Conservation (phyloP, 1,140 invertebrate species). For the Sitobion miscanthi region DNA sequence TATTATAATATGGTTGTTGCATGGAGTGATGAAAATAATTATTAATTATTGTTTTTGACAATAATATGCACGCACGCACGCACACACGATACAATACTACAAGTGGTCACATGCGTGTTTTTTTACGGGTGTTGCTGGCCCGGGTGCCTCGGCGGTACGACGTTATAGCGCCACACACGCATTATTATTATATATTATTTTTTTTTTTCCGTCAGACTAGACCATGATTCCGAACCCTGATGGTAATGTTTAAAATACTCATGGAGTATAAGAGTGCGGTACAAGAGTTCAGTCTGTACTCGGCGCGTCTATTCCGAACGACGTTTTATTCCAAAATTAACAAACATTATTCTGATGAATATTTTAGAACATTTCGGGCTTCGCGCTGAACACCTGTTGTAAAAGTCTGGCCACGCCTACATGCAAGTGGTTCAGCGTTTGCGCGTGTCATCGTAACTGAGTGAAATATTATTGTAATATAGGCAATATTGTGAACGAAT, state of each 20-base stretch:
- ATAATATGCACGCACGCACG: neutral
- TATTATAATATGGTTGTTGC: too few species aligned
- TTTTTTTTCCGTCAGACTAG: neutral
- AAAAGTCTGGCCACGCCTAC: neutral
- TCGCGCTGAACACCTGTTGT: neutral
- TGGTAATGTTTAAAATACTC: too few species aligned
- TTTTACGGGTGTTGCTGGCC: too few species aligned
- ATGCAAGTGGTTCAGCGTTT: constrained; percentile 2
- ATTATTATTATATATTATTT: neutral
- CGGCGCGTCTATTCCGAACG: too few species aligned
- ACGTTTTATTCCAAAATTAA: neutral
- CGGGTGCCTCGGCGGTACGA: neutral
- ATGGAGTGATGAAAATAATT: neutral
- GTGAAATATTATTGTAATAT: neutral
- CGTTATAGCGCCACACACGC: too few species aligned
- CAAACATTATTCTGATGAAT: neutral
- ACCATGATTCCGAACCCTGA: neutral
- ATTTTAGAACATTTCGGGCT: neutral
- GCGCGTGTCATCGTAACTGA: neutral
- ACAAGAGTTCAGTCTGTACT: too few species aligned
- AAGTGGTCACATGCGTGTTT: neutral
- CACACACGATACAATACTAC: neutral
- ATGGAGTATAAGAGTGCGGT: too few species aligned
- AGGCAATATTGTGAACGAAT: neutral
- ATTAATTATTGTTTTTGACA: constrained; percentile 13